phyloP scores from a whole-genome alignment of 2,113 vertebrate genomes.

The Syngnathus floridae region DNA sequence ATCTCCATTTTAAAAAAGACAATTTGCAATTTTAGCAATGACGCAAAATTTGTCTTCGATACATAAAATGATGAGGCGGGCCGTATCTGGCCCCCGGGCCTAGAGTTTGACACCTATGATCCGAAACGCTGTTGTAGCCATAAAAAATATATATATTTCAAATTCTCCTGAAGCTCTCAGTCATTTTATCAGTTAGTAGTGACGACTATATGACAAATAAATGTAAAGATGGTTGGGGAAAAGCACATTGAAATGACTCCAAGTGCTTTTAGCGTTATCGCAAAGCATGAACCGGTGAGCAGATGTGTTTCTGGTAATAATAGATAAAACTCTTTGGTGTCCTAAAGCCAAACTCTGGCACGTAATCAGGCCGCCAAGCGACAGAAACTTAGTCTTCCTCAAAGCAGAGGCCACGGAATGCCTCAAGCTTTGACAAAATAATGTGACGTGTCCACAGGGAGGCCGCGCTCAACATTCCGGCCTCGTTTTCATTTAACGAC shows the following conservation, averaged over 20 bases:
- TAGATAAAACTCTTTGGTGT: slow-evolving; percentile 3
- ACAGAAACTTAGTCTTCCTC: slow-evolving; percentile 15
- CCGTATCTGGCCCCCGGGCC: too few species aligned
- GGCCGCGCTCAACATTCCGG: background rate
- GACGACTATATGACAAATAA: background rate
- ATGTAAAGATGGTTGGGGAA: background rate
- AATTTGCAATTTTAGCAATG: too few species aligned
- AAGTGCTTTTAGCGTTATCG: slow-evolving; percentile 4
- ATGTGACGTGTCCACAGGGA: slow-evolving; percentile 33
- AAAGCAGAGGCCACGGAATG: slow-evolving; percentile 17
- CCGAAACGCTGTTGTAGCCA: too few species aligned
- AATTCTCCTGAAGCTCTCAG: too few species aligned
- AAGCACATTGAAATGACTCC: slow-evolving; percentile 2
- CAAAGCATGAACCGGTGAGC: background rate
- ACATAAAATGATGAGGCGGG: too few species aligned
- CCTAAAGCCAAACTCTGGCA: slow-evolving; percentile 5
- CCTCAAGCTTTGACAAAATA: slow-evolving; percentile 28
- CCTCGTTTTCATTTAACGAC: slow-evolving; percentile 27
- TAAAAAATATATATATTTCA: too few species aligned
- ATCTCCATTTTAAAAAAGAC: too few species aligned
- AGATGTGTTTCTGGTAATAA: background rate
- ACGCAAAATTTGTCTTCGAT: too few species aligned
- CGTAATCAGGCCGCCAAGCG: slow-evolving; percentile 6
- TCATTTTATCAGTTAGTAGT: too few species aligned
- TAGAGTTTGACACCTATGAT: too few species aligned